Percentiles rank a stretch among this genome's conserved stretches.
These are phyloP conservation scores for Thalassophryne amazonica DNA, from an alignment of 2,797 vertebrate genomes.

Conservation along the genomic window DNA sequence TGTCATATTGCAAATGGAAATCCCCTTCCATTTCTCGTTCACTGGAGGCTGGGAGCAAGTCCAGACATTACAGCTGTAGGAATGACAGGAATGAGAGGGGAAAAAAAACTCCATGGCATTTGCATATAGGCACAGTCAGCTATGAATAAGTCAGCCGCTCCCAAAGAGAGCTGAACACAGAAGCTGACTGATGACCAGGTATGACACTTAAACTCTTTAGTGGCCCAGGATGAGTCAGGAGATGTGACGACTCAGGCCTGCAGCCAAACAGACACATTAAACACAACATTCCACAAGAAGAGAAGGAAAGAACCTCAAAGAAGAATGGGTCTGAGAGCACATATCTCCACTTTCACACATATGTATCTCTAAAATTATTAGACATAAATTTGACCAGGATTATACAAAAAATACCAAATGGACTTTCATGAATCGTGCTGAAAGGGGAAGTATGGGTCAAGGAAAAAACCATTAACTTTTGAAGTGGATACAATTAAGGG, in stretches of 20 bases:
- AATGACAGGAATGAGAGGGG: slow-evolving; percentile 77
- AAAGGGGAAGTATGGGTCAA: too few species aligned
- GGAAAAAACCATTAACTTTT: too few species aligned
- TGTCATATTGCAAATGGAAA: not conserved
- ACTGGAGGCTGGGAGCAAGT: slow-evolving; percentile 62
- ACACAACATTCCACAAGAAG: too few species aligned
- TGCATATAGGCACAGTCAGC: slow-evolving; percentile 56
- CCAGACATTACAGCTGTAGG: slow-evolving; percentile 68
- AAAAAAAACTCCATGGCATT: slow-evolving; percentile 81
- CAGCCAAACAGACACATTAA: too few species aligned
- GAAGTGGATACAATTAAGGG: too few species aligned
- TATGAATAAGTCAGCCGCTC: slow-evolving; percentile 49
- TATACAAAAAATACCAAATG: too few species aligned
- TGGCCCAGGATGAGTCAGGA: not conserved
- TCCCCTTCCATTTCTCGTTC: slow-evolving; percentile 1
- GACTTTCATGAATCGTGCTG: too few species aligned
- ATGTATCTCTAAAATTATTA: too few species aligned
- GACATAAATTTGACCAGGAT: too few species aligned
- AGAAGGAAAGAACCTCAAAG: too few species aligned
- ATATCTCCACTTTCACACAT: too few species aligned
- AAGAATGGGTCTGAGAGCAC: too few species aligned
- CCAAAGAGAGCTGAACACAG: slow-evolving; percentile 30
- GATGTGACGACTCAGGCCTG: not conserved
- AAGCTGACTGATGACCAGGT: slow-evolving; percentile 4
- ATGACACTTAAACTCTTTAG: not conserved